Evolutionary conservation across 2,113 vertebrate species (phyloP), one percentile per base, ranked within the genome.

Genomic region (Forbesichthys papilliferus): DNA sequence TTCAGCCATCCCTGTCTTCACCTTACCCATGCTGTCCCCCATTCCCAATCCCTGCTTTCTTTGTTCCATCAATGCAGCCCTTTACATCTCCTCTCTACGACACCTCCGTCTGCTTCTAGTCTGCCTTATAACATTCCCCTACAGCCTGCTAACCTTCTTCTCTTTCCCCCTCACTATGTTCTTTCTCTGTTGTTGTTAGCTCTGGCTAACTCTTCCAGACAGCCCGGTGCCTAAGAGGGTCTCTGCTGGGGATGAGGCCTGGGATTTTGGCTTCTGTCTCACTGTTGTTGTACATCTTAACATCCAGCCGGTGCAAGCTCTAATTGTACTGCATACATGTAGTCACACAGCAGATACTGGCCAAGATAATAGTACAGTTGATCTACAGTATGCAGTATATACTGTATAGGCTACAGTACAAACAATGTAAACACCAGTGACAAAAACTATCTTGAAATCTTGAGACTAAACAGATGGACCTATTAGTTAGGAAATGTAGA

Each of bases 271-370:
- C 73, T 74, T 56, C 63, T 65, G 70, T 68, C 48, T 81, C 59
- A 53, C 61, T 71, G 59, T 73, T 77, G 71, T 91, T 89, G 86
- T 71, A 67, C 87, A 91, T 89, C 61, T 27, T 20, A 3, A 62
- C 54, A 20, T 75, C 77, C 69, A 11, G 49, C 11, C 10, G 13
- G 13, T 11, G 49, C 3, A 11, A 75, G 65, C 58, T 20, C 20
- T 34, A 61, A 47, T 52, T 14, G 3, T 0, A 14, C 49, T 12
- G 49, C 11, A 11, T 52, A 52, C 9, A 52, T 52, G 9, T 14
- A 42, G 7, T 42, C 49, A 52, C 9, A 10, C 49, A 14, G 49
- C 49, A 52, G 49, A 52, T 52, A 12, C 11, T 52, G 49, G 51
- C 51, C 51, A n/a, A n/a, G 51, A 13, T 52, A n/a, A 13, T 52